These are phyloP conservation scores for Rhingia campestris DNA, from an alignment of 2,888 invertebrate genomes.

Conservation along the genomic window DNA sequence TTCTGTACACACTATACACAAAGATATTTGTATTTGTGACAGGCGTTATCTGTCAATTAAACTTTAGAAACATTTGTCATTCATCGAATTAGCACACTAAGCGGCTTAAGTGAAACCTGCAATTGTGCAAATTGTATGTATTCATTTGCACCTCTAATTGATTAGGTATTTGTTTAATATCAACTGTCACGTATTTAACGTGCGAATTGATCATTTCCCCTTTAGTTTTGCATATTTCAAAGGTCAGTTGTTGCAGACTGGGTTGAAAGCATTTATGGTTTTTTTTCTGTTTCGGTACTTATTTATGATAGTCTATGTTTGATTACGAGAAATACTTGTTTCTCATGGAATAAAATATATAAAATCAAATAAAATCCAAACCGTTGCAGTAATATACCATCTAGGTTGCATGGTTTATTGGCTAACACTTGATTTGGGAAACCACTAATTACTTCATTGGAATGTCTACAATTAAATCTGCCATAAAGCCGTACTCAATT, in stretches of 20 bases:
- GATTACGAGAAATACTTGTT: conserved; percentile 40
- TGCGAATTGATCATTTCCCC: conserved; percentile 38
- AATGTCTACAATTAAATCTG: too few species aligned
- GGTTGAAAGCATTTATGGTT: conserved; percentile 7
- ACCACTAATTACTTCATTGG: too few species aligned
- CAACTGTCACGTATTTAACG: conserved; percentile 41
- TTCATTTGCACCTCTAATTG: conserved; percentile 10
- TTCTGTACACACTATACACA: not conserved
- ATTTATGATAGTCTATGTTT: conserved; percentile 2
- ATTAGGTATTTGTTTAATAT: conserved; percentile 41
- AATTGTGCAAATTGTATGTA: conserved; percentile 29
- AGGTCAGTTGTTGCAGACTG: conserved; percentile 52
- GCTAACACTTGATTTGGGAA: too few species aligned
- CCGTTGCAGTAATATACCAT: too few species aligned
- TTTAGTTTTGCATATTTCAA: conserved; percentile 50
- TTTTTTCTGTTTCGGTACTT: not conserved
- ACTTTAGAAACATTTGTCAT: conserved; percentile 21
- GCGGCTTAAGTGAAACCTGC: conserved; percentile 13
- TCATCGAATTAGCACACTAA: conserved; percentile 1
- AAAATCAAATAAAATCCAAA: too few species aligned
- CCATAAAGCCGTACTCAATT: too few species aligned
- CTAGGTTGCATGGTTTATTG: too few species aligned
- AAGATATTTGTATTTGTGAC: not conserved
- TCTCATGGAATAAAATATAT: not conserved
- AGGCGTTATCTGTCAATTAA: conserved; percentile 13